Percentiles rank a stretch among this genome's conserved stretches.
Conservation (phyloP, 2,888 invertebrate genomes). For the Empis stercorea region DNA sequence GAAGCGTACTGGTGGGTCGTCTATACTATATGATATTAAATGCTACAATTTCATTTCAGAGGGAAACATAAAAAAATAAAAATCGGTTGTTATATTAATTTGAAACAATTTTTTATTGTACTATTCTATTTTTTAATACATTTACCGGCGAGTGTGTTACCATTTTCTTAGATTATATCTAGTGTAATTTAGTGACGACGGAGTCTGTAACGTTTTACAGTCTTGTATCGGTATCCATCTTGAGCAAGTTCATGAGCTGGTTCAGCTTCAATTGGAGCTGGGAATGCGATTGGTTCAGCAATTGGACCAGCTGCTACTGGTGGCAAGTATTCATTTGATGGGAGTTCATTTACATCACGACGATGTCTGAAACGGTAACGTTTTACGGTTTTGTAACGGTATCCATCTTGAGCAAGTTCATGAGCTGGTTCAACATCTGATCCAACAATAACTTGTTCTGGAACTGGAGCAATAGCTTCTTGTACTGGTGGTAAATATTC, state of each 20-base stretch:
- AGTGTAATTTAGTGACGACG: slow-evolving; percentile 8
- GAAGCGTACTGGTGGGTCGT: too few relatives aligned
- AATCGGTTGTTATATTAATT: too few relatives aligned
- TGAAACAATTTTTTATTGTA: too few relatives aligned
- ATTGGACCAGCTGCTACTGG: slow-evolving; percentile 11
- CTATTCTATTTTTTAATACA: too few relatives aligned
- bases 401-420: slow-evolving; percentile 21
- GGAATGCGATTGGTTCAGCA: slow-evolving; percentile 1
- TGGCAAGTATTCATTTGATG: slow-evolving; percentile 21
- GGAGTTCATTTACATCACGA: slow-evolving; percentile 20
- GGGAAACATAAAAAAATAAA: too few relatives aligned
- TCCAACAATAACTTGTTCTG: not conserved
- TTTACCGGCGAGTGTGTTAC: too few relatives aligned
- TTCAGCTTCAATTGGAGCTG: slow-evolving; percentile 10
- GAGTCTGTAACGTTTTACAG: slow-evolving; percentile 11
- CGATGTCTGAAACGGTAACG: slow-evolving; percentile 21
- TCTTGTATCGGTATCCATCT: slow-evolving; percentile 11
- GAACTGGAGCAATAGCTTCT: not conserved
- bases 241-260: slow-evolving; percentile 15
- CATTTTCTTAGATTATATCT: too few relatives aligned
- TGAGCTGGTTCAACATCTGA: slow-evolving; percentile 17
- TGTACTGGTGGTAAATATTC: slow-evolving; percentile 16
- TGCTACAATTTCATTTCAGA: too few relatives aligned
- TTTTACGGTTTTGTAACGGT: slow-evolving; percentile 21
- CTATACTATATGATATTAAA: too few relatives aligned